Base-by-base conservation (phyloP, 2,888 invertebrate species). In the Pollenia amentaria region DNA sequence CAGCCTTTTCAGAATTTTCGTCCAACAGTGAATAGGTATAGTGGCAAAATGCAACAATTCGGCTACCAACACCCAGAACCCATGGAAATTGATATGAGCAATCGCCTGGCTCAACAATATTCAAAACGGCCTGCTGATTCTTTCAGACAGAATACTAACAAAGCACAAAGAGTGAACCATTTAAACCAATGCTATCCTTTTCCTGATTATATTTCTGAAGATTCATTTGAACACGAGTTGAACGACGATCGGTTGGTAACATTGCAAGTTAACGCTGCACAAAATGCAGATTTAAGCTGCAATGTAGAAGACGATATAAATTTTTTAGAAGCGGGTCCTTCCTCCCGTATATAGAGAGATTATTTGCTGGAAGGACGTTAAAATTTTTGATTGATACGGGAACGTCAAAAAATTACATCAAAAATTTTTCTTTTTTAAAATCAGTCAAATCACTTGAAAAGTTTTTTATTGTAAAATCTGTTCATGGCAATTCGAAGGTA, bases 121-220 rank as follows among this genome's bases (percentile, higher is more conserved):
- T n/a, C n/a, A n/a, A n/a, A n/a, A n/a, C n/a, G n/a, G n/a, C n/a
- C n/a, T n/a, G n/a, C n/a, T n/a, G n/a, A 79, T 69, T 79, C 69
- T 69, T 79, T 67, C 29, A 69, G 69, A 69, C 78, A 60, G 38
- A 70, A 70, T 79, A 48, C 10, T 48, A 10, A 46, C 29, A 78
- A 78, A 60, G 40, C n/a, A 46, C 67, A 55, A 67, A 78, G 69
- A 60, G 57, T 78, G 16, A 78, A 78, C 11, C 16, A 78, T 69
- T 60, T 78, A 12, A 60, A 10, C 46, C 67, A 77, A 67, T 44
- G 9, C 38, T 38, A 57, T 57, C 46, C 67, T 53, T 14, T 53
- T 53, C 2, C 40, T 69, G 42, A 70, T 14, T 57, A 72, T 60
- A 42, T 40, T 65, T 73, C 38, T 77, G 40, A 81, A 53, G 57